Conservation (phyloP, 2,113 vertebrate species). For the Microcebus tavaratra region DNA sequence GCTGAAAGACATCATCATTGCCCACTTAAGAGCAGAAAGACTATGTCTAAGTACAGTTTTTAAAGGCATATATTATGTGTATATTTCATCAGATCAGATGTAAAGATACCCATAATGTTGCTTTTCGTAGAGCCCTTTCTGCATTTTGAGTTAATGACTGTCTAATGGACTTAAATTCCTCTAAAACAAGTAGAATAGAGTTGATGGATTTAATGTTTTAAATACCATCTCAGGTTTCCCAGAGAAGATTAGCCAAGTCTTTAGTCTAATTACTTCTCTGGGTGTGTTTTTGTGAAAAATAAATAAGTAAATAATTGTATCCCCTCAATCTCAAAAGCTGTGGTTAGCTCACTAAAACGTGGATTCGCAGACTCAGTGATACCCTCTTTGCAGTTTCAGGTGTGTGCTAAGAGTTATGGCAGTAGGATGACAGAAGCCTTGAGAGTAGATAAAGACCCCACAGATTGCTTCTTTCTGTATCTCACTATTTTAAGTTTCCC, state of each 20-base stretch:
- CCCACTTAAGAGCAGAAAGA: neutral
- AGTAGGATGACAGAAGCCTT: neutral
- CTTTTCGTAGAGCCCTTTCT: neutral
- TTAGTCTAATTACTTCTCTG: conserved; percentile 56
- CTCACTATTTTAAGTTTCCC: conserved; percentile 3
- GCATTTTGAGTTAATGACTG: neutral
- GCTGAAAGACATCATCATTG: neutral
- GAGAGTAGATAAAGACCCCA: neutral
- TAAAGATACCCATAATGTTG: neutral
- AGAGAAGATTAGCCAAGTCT: conserved; percentile 53
- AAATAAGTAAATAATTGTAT: conserved; percentile 58
- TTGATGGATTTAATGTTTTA: conserved; percentile 64
- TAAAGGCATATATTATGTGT: neutral
- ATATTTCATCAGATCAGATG: neutral
- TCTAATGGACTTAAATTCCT: conserved; percentile 33
- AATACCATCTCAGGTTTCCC: conserved; percentile 58
- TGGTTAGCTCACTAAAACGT: neutral
- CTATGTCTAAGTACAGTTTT: neutral
- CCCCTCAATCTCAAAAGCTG: conserved; percentile 4
- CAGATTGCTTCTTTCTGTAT: neutral
- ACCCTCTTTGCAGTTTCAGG: neutral
- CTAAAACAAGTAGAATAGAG: neutral
- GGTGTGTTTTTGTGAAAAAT: conserved; percentile 39
- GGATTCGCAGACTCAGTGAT: neutral
- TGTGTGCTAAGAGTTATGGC: neutral